phyloP scores from a whole-genome alignment of 2,888 invertebrate genomes.

The Chironomus riparius region DNA sequence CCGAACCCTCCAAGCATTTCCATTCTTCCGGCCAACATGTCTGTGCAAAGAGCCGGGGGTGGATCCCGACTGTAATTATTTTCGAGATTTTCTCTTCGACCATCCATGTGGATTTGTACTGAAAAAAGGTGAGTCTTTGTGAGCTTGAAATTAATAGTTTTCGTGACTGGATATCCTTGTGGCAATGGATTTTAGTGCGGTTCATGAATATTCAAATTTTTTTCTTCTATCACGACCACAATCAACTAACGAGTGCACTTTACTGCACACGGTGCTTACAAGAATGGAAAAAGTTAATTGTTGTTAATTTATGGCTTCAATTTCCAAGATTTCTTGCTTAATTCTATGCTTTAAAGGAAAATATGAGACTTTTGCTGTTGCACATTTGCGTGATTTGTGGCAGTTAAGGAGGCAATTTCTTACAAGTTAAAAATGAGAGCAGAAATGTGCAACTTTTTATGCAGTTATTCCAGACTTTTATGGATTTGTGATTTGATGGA shows the following conservation, averaged over 20 bases:
- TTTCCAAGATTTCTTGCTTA: not conserved
- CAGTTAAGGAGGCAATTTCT: not conserved
- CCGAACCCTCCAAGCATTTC: constrained; percentile 79
- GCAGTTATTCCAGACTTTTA: not conserved
- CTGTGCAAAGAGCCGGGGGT: constrained; percentile 83
- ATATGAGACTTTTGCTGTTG: not conserved
- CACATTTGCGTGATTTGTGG: constrained; percentile 3
- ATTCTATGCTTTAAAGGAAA: not conserved
- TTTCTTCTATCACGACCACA: not conserved
- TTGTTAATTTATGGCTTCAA: constrained; percentile 3
- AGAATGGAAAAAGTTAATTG: not conserved
- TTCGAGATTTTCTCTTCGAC: constrained; percentile 86
- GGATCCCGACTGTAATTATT: constrained; percentile 86
- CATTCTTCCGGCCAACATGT: constrained; percentile 89
- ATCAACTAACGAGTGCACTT: not conserved
- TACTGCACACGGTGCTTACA: not conserved
- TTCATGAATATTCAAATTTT: not conserved
- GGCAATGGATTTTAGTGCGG: too few relatives aligned
- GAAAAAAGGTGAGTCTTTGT: constrained; percentile 64
- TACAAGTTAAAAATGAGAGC: not conserved
- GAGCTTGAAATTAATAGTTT: not conserved
- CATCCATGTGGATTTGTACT: constrained; percentile 86
- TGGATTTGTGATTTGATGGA: not conserved
- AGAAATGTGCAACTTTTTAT: not conserved
- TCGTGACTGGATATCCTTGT: not conserved